Evolutionary conservation across 2,797 vertebrate genomes (phyloP).

Genomic region (Morus bassanus): DNA sequence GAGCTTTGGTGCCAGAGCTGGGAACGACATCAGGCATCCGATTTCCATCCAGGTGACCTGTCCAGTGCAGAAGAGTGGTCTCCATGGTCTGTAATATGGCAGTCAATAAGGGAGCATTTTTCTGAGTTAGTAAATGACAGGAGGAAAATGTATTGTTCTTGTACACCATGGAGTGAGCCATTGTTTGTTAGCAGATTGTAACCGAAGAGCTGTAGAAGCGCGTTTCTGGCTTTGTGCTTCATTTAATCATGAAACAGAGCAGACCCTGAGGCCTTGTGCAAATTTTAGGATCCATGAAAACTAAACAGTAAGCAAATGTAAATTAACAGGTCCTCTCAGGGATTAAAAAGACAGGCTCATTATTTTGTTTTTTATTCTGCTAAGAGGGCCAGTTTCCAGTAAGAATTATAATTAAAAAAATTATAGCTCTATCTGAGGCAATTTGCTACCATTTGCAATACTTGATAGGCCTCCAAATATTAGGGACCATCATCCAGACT

Average conservation of each 20-base stretch:
- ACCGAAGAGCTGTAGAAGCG: background rate
- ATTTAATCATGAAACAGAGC: conserved; percentile 1
- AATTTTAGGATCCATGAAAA: conserved; percentile 41
- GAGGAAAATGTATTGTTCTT: conserved; percentile 2
- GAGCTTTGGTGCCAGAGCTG: background rate
- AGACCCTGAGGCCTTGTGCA: background rate
- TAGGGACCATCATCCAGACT: background rate
- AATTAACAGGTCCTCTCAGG: conserved; percentile 50
- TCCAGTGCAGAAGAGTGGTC: background rate
- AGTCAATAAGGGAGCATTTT: background rate
- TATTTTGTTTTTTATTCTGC: conserved; percentile 63
- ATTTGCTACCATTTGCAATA: conserved; percentile 46
- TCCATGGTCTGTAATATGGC: background rate
- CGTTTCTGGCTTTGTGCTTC: conserved; percentile 8
- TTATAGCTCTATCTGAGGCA: conserved; percentile 47
- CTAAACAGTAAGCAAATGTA: conserved; percentile 45
- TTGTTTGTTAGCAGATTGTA: conserved; percentile 6
- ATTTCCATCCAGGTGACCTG: background rate
- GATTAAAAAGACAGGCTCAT: conserved; percentile 60
- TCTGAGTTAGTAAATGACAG: background rate
- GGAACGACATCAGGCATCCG: background rate
- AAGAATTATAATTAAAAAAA: conserved; percentile 26
- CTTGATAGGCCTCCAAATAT: background rate
- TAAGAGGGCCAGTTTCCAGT: conserved; percentile 27
- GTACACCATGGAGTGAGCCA: background rate